Base-by-base conservation (phyloP, 2,113 vertebrate species). In the Elachura formosa region DNA sequence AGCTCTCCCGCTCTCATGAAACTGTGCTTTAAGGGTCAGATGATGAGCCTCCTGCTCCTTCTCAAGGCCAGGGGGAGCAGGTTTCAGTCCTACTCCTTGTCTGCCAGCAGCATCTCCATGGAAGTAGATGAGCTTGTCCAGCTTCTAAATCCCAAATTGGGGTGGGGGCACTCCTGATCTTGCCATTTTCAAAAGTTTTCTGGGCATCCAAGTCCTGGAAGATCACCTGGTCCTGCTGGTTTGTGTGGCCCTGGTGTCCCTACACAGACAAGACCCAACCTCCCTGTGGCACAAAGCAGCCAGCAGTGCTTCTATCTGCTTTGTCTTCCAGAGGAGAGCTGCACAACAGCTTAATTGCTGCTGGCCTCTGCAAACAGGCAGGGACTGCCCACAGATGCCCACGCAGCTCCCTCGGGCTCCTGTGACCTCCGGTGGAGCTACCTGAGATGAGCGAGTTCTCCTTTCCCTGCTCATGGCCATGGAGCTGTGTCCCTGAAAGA, bases 241-340 rank as follows among this genome's bases (percentile, higher is more conserved):
- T 80, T 1, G 0, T 29, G 49, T 4, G 12, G 24, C 29, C 34
- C 33, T 0, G 6, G 11, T 59, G 36, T 55, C 61, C 28, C 46
- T 20, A 2, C 5, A 2, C 15, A 29, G 48, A 12, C 20, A 17
- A 87, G 54, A n/a, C 23, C 38, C 29, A 25, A 1, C 62, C 38
- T 85, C 71, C 33, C 38, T 49, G 56, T 62, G 75, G 56, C 64
- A 51, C 20, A 5, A 34, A n/a, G 45, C 48, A 20, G 40, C 16
- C 29, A 28, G 45, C 45, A 43, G 52, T 0, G 0, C 58, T 88
- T 2, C 0, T 24, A 41, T 61, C 75, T 20, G 0, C 29, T 36
- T 31, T 8, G 10, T 46, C 78, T 69, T 38, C 58, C 46, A 36
- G 49, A 31, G 43, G 21, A 62, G 62, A 49, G 45, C 73, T 94